Evolutionary conservation across 1,140 invertebrate species (phyloP), one percentile per base, ranked within the genome.

Genomic region (Lysiphlebus fabarum): DNA sequence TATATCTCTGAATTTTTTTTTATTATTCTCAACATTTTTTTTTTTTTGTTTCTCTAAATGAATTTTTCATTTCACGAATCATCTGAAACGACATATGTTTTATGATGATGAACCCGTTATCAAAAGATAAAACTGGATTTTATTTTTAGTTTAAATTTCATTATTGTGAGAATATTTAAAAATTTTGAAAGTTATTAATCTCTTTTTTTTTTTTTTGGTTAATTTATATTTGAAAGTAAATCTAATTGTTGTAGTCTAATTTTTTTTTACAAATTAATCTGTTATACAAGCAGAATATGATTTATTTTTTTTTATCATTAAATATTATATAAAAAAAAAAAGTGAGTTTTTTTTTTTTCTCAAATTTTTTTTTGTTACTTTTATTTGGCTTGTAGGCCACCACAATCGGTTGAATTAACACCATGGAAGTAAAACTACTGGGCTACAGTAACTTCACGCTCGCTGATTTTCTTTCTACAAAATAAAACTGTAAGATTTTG

Each of bases 371-470:
- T 49, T 11, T 14, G 36, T 10, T 34, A 34, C 47, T 17, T 34
- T 49, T 26, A 12, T 51, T 51, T 12, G 11, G 12, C 49, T 38
- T 33, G 10, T 51, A 14, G 36, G 36, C 11, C 34, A 14, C 4
- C 38, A 51, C 26, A 38, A 51, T 38, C 33, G 9, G n/a, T 7
- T 51, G 10, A 34, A 51, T 10, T 38, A 51, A 51, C 49, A 14
- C 36, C 33, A 49, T 49, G n/a, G 38, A 38, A 38, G 49, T n/a
- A 33, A 38, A 51, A 51, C 34, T 8, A 7, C 38, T 49, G 36
- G 36, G 36, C 11, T 7, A n/a, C 36, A 38, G 7, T 38, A 38
- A 51, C 49, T 36, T 51, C 49, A 51, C 49, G 49, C 34, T 51
- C 9, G 11, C 49, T 51, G 49, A 51, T 37, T 51, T 36, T 51